These are phyloP conservation scores for Bellardia bayeri DNA, from an alignment of 2,888 invertebrate species.

Conservation along the genomic window DNA sequence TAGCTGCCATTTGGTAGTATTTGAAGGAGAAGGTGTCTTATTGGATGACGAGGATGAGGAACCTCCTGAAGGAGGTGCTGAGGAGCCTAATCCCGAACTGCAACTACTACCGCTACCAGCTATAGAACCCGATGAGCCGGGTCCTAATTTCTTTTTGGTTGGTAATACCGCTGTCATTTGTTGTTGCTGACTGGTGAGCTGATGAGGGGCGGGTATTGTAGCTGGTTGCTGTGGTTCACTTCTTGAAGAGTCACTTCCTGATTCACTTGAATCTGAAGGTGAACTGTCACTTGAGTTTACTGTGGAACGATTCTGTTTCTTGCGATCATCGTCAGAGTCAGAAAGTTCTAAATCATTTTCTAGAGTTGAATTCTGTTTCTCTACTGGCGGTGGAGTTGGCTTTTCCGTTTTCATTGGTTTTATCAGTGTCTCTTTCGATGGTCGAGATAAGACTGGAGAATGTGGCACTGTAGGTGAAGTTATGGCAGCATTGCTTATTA, in stretches of 20 bases:
- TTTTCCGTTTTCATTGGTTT: slow-evolving; percentile 79
- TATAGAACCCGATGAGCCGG: slow-evolving; percentile 77
- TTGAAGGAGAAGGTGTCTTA: slow-evolving; percentile 81
- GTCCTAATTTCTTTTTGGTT: slow-evolving; percentile 76
- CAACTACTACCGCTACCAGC: slow-evolving; percentile 77
- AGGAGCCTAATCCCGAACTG: slow-evolving; percentile 71
- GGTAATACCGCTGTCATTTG: slow-evolving; percentile 66
- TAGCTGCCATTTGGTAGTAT: slow-evolving; percentile 81
- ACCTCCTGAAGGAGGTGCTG: slow-evolving; percentile 73
- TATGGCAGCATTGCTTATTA: slow-evolving; percentile 56
- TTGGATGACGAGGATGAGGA: slow-evolving; percentile 79
- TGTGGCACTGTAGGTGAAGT: slow-evolving; percentile 69
- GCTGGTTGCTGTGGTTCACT: slow-evolving; percentile 77
- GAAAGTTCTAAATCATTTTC: slow-evolving; percentile 90
- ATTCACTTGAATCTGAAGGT: slow-evolving; percentile 83
- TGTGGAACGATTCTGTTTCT: slow-evolving; percentile 83
- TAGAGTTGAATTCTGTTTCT: slow-evolving; percentile 83
- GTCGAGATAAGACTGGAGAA: slow-evolving; percentile 65
- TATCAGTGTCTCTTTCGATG: slow-evolving; percentile 73
- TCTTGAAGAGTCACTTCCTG: slow-evolving; percentile 83
- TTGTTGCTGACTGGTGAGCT: slow-evolving; percentile 69
- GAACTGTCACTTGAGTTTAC: slow-evolving; percentile 86
- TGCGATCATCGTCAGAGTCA: slow-evolving; percentile 91
- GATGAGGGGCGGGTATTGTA: slow-evolving; percentile 65
- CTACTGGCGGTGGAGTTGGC: slow-evolving; percentile 75